Conservation (phyloP, 2,113 vertebrate species). For the Periophthalmus modestus region DNA sequence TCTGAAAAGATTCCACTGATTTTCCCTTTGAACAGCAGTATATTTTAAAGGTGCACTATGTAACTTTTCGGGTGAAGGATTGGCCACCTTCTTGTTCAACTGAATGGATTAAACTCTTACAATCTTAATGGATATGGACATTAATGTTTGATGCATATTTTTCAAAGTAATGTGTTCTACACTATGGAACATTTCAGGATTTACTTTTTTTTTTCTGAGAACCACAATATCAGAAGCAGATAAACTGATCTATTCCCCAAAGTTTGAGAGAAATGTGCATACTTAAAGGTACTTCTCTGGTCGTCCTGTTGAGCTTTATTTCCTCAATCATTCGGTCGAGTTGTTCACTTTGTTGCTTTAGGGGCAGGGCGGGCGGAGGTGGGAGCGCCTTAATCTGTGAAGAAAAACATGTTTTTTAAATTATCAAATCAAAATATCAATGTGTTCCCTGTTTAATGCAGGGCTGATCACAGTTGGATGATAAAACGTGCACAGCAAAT, state of each 20-base stretch:
- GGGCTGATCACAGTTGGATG: neutral
- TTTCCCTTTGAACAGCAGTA: no score
- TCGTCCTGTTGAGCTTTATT: slow-evolving; percentile 70
- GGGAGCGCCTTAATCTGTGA: slow-evolving; percentile 59
- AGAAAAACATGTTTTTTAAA: slow-evolving; percentile 14
- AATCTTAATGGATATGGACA: no score
- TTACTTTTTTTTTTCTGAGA: neutral
- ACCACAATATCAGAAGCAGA: neutral
- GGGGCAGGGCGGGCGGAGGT: slow-evolving; percentile 38
- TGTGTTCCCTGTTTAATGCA: neutral
- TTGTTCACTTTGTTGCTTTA: slow-evolving; percentile 62
- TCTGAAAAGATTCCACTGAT: no score
- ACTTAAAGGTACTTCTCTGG: slow-evolving; percentile 78
- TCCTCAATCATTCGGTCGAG: slow-evolving; percentile 74
- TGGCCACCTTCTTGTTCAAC: neutral
- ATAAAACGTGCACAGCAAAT: neutral
- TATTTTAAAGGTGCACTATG: neutral
- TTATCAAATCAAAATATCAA: slow-evolving; percentile 1
- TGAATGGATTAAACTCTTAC: neutral
- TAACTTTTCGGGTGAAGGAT: neutral
- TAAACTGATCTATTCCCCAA: neutral
- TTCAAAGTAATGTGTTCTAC: no score
- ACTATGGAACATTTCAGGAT: no score
- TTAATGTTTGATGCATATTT: no score
- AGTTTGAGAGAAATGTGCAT: slow-evolving; percentile 11